Evolutionary conservation across 2,113 vertebrate species (phyloP), one percentile per base, ranked within the genome.

Genomic region (Martes martes): DNA sequence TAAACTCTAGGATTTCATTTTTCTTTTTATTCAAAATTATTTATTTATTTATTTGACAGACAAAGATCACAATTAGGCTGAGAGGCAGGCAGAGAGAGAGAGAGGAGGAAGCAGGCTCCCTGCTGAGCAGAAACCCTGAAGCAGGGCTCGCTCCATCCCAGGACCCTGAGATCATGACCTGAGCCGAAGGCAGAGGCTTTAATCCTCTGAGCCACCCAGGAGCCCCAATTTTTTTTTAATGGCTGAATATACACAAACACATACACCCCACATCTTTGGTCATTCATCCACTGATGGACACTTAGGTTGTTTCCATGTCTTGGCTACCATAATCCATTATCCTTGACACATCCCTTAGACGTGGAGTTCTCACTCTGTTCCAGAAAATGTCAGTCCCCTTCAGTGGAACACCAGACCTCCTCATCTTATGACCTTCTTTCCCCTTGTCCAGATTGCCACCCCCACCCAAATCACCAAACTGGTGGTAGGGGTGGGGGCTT

Each of bases 401-500:
- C 39, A 18, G 10, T 23, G 80, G 8, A 52, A 18, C 11, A 42
- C 0, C 16, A 69, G 26, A 50, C 0, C 9, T 45, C 5, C 9
- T 61, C 26, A 61, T 28, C 6, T 33, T 55, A 52, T 55, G 76
- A 45, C 26, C 1, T 45, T 47, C 26, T 67, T 71, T 86, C 6
- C 1, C 47, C 23, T 19, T 82, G 10, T 31, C 1, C 1, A 13
- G 31, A 82, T 55, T 78, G 74, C 6, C 50, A 6, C 33, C 13
- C 10, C 39, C 7, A 71, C 9, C 8, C 39, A 59, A 6, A 39
- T 24, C 19, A 31, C 1, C 31, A 2, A 33, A 39, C 4, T 86
- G 26, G n/a, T 55, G 2, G 8, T 65, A 13, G 16, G 23, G 11
- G 19, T 10, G 42, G 0, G 19, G 14, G 2, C 3, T 39, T 45